Evolutionary conservation across 2,888 invertebrate species (phyloP), one percentile per base, ranked within the genome.

Genomic region (Tuberolachnus salignus): DNA sequence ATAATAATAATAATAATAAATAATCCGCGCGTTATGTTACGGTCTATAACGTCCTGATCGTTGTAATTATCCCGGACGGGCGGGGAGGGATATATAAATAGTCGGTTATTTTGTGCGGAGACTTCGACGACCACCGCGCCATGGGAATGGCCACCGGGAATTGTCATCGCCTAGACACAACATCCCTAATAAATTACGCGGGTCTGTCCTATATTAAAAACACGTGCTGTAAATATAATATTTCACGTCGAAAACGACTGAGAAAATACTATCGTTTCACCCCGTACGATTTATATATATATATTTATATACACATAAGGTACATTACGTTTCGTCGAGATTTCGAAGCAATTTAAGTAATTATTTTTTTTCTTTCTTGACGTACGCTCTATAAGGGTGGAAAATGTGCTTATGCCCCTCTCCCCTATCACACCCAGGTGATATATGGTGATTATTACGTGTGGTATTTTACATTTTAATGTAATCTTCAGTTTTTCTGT

Each of bases 111-210:
- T 19, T 21, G 59, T 46, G 34, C 57, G 57, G 8, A 49, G 13
- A 3, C 59, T 16, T 10, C 49, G 42, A 19, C 63, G 73, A 64
- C 67, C 67, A 59, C 59, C 78, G 49, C 53, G 44, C 46, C n/a
- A 6, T 19, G 59, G 13, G 64, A 34, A 75, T 34, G 66, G 67
- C 78, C 78, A 78, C 78, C 78, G 67, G 78, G 78, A 78, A 78
- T 75, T 75, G 75, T 78, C 78, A 78, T 78, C 78, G 78, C 78
- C 78, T 78, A 78, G 78, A 78, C 78, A 26, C 46, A 26, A 69
- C 78, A 69, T 78, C 78, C 78, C 78, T 78, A 78, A 78, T 78
- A 78, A 78, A 78, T 78, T 78, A 78, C 49, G 21, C 11, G 59
- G 78, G 78, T 69, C 51, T 21, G 59, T 59, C 78, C 78, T 78